Evolutionary conservation across 2,888 invertebrate genomes (phyloP).

Genomic region (Athalia cordata): DNA sequence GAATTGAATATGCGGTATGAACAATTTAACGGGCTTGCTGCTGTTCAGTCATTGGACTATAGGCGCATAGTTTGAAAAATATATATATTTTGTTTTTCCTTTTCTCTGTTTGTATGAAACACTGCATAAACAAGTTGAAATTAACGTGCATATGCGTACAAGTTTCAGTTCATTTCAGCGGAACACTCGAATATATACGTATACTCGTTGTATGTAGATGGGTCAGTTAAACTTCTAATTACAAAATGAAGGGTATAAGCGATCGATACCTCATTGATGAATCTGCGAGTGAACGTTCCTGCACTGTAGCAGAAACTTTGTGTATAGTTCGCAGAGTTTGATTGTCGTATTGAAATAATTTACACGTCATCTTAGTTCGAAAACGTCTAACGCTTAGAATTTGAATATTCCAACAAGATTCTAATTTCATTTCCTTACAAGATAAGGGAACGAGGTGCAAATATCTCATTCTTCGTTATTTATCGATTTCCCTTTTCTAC

Average conservation of each 20-base stretch:
- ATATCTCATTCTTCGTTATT: too few relatives aligned
- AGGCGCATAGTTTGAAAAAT: slow-evolving; percentile 6
- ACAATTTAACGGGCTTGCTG: not conserved
- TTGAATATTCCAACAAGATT: too few relatives aligned
- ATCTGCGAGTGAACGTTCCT: not conserved
- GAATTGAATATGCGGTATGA: not conserved
- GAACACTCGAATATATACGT: not conserved
- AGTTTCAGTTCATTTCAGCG: not conserved
- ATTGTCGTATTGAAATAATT: too few relatives aligned
- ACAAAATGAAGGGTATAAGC: not conserved
- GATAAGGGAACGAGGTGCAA: too few relatives aligned
- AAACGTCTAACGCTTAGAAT: too few relatives aligned
- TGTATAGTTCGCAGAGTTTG: too few relatives aligned
- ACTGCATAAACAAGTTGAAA: slow-evolving; percentile 21
- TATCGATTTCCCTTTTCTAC: not conserved
- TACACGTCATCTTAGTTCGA: not conserved
- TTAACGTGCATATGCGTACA: not conserved
- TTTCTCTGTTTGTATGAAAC: not conserved
- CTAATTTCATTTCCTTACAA: too few relatives aligned
- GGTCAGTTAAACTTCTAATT: slow-evolving; percentile 22
- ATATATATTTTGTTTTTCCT: not conserved
- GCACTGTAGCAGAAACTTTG: too few relatives aligned
- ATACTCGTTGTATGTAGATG: not conserved
- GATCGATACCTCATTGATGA: slow-evolving; percentile 22
- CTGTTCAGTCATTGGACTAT: not conserved